phyloP scores from a whole-genome alignment of 2,113 vertebrate genomes.

The Lethenteron reissneri region DNA sequence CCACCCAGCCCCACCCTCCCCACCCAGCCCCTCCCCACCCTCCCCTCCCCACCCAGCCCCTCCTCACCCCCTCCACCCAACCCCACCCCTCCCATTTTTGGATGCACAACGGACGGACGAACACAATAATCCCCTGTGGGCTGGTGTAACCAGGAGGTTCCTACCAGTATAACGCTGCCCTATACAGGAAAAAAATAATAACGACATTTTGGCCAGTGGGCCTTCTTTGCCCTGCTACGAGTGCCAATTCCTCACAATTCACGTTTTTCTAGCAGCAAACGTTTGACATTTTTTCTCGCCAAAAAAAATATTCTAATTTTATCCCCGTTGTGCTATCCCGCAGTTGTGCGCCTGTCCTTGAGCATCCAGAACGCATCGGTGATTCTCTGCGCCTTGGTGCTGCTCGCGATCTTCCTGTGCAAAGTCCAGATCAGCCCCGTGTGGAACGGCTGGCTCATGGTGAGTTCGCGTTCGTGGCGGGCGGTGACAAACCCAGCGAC shows the following conservation, averaged over 20 bases:
- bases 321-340: slow-evolving; percentile 12
- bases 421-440: slow-evolving; percentile 26
- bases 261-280: too few relatives aligned
- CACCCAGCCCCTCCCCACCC: too few relatives aligned
- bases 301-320: background rate
- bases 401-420: slow-evolving; percentile 33
- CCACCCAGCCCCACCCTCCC: too few relatives aligned
- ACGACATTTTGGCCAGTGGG: background rate
- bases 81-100: too few relatives aligned
- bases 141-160: too few relatives aligned
- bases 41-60: too few relatives aligned
- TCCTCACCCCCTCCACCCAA: too few relatives aligned
- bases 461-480: slow-evolving; percentile 16
- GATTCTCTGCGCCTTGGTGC: slow-evolving; percentile 23
- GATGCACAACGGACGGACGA: too few relatives aligned
- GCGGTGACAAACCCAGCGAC: background rate
- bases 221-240: background rate
- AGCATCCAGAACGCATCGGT: slow-evolving; percentile 36
- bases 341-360: slow-evolving; percentile 29
- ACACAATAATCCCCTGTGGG: too few relatives aligned
- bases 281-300: too few relatives aligned
- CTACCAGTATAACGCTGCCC: background rate
- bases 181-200: background rate
- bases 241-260: background rate
- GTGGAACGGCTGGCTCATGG: slow-evolving; percentile 30